These are phyloP conservation scores for Pheosia tremula DNA, from an alignment of 2,888 invertebrate species.

Conservation along the genomic window DNA sequence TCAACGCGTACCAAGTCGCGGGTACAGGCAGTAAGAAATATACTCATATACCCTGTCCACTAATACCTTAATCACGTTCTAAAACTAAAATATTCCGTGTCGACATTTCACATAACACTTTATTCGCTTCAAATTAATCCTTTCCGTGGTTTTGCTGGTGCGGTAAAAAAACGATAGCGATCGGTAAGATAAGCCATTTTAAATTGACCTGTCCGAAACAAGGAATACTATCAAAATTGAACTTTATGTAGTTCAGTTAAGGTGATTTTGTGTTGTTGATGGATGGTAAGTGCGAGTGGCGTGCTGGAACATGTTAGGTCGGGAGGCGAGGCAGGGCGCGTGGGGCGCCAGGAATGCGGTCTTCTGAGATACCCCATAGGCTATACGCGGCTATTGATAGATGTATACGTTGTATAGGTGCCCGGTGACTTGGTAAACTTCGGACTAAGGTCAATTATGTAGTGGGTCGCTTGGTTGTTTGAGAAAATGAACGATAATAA, in stretches of 20 bases:
- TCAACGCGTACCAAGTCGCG: too few relatives aligned
- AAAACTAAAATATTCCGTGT: constrained; percentile 13
- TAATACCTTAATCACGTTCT: constrained; percentile 13
- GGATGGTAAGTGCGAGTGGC: constrained; percentile 35
- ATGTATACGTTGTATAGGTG: constrained; percentile 59
- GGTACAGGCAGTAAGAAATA: too few relatives aligned
- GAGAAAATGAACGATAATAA: neutral
- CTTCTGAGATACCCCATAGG: constrained; percentile 76
- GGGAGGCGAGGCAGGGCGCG: constrained; percentile 56
- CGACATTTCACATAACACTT: constrained; percentile 58
- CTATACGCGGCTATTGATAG: constrained; percentile 65
- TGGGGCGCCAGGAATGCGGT: constrained; percentile 76
- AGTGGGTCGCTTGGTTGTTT: neutral
- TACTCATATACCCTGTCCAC: neutral
- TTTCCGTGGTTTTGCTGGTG: constrained; percentile 73
- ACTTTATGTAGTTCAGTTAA: constrained; percentile 33
- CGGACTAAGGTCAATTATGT: constrained; percentile 29
- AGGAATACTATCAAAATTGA: constrained; percentile 25
- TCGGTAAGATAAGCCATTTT: constrained; percentile 50
- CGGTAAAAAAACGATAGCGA: constrained; percentile 68
- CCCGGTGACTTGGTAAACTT: constrained; percentile 43
- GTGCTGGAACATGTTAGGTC: constrained; percentile 56
- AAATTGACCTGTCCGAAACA: constrained; percentile 15
- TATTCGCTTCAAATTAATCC: constrained; percentile 80
- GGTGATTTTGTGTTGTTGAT: constrained; percentile 19